Conservation (phyloP, 2,113 vertebrate species). For the Xiphophorus couchianus region DNA sequence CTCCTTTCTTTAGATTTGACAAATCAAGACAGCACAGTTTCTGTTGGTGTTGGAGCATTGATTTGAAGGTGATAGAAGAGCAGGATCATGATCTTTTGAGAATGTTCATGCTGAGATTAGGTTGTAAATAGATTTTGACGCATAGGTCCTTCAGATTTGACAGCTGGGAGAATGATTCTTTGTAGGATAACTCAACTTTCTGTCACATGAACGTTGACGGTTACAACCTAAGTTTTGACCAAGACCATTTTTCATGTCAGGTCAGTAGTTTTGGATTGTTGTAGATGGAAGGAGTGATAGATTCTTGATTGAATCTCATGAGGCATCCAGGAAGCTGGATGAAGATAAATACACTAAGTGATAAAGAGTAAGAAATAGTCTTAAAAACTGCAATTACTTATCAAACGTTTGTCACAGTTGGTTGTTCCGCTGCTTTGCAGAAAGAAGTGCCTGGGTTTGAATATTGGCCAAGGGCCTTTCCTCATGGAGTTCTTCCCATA, state of each 20-base stretch:
- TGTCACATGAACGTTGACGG: background rate
- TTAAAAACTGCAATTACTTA: background rate
- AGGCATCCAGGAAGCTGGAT: too few species aligned
- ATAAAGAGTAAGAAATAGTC: too few species aligned
- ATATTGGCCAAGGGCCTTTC: too few species aligned
- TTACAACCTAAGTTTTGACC: background rate
- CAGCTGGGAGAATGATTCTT: background rate
- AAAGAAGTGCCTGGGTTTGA: too few species aligned
- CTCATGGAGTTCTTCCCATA: too few species aligned
- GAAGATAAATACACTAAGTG: too few species aligned
- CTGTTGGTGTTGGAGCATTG: background rate
- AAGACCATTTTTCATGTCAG: background rate
- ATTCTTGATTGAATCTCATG: background rate
- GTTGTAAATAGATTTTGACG: background rate
- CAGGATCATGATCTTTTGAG: background rate
- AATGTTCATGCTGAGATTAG: background rate
- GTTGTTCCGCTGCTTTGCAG: too few species aligned
- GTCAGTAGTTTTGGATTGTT: background rate
- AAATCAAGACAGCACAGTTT: slow-evolving; percentile 10
- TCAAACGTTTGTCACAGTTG: background rate
- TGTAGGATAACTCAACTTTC: background rate
- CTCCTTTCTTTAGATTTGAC: slow-evolving; percentile 31
- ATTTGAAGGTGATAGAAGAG: background rate
- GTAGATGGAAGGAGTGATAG: too few species aligned
- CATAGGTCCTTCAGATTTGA: background rate